Percentiles rank a stretch among this genome's conserved stretches.
These are phyloP conservation scores for Lutjanus erythropterus DNA, from an alignment of 2,113 vertebrate species.

Conservation along the genomic window DNA sequence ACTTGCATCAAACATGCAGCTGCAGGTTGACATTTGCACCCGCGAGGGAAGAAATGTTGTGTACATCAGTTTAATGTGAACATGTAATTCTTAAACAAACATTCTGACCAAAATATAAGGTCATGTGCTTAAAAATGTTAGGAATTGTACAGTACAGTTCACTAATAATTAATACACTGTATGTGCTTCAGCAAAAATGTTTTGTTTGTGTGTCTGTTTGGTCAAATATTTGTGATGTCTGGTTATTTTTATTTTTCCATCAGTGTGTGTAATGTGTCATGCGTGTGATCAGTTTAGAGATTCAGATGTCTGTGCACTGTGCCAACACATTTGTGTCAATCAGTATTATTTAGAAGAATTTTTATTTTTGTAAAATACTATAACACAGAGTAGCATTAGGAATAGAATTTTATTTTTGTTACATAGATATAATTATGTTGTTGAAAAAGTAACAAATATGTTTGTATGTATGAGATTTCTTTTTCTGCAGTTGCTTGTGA, in stretches of 20 bases:
- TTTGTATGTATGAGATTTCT: background rate
- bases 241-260: background rate
- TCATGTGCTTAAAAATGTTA: background rate
- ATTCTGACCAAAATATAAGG: background rate
- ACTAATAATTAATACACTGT: background rate
- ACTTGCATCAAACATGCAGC: background rate
- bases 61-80: slow-evolving; percentile 41
- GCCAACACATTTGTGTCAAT: slow-evolving; percentile 34
- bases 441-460: slow-evolving; percentile 3
- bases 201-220: background rate
- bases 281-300: background rate
- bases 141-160: background rate
- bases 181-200: slow-evolving; percentile 6
- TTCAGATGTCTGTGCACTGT: slow-evolving; percentile 4
- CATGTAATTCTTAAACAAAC: background rate
- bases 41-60: background rate
- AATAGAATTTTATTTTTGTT: slow-evolving; percentile 59
- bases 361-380: slow-evolving; percentile 37
- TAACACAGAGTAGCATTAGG: background rate
- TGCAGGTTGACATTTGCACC: background rate
- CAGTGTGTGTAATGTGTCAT: background rate
- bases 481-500: background rate
- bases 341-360: slow-evolving; percentile 66
- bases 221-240: background rate
- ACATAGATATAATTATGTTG: background rate